phyloP scores from a whole-genome alignment of 2,113 vertebrate species.

The Rattus rattus region DNA sequence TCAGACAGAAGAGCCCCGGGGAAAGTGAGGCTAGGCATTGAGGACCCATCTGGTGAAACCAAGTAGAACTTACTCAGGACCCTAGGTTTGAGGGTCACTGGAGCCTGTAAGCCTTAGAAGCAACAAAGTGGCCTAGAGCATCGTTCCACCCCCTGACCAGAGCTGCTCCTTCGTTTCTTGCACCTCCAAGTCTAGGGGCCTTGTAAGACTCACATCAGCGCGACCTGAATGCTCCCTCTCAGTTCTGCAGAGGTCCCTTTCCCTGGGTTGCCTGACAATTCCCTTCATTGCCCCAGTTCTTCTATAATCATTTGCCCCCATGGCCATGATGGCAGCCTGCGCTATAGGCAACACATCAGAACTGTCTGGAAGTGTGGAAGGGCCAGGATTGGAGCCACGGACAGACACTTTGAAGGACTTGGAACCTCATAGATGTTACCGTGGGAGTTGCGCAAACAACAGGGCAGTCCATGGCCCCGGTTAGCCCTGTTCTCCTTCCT shows the following conservation, averaged over 20 bases:
- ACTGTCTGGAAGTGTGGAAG: neutral
- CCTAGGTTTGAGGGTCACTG: neutral
- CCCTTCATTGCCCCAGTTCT: neutral
- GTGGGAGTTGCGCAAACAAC: fast-evolving
- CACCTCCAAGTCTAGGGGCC: neutral
- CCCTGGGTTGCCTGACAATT: neutral
- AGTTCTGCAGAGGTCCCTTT: neutral
- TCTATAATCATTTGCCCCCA: no score
- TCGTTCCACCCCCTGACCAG: no score
- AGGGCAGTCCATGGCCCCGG: fast-evolving
- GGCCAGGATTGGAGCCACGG: neutral
- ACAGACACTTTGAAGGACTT: neutral
- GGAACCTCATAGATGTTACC: neutral
- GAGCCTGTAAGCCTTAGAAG: neutral
- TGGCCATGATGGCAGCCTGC: neutral
- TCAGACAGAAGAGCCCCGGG: neutral
- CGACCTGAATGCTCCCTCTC: neutral
- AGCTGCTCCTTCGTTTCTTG: neutral
- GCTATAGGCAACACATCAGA: neutral
- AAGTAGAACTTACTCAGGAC: neutral
- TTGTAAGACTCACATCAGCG: neutral
- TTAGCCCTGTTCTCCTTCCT: neutral
- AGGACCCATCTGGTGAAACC: neutral
- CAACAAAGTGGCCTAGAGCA: neutral
- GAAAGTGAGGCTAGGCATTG: neutral